Evolutionary conservation across 1,140 invertebrate species (phyloP).

Genomic region (Lordiphosa mommai): DNA sequence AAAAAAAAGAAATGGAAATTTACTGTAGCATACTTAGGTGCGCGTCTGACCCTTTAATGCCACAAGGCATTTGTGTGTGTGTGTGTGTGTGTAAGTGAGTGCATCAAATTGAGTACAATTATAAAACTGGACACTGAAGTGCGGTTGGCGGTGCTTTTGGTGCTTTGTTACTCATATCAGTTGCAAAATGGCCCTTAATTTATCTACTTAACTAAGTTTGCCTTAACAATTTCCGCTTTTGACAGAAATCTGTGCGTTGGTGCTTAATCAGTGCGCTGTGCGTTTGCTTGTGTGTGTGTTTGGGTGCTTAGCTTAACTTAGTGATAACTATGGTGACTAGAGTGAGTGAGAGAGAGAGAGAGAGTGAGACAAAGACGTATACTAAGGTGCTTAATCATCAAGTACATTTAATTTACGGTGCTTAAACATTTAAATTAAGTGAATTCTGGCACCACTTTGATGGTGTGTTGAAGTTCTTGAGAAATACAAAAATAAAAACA

Average conservation of each 20-base stretch:
- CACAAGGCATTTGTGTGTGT: slow-evolving; percentile 16
- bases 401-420: slow-evolving; percentile 63
- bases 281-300: slow-evolving; percentile 5
- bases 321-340: slow-evolving; percentile 26
- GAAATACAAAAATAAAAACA: slow-evolving; percentile 18
- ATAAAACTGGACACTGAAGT: slow-evolving; percentile 36
- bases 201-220: neutral
- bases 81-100: slow-evolving; percentile 10
- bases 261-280: slow-evolving; percentile 38
- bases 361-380: neutral
- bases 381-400: slow-evolving; percentile 59
- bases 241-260: neutral
- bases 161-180: slow-evolving; percentile 18
- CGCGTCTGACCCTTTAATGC: slow-evolving; percentile 42
- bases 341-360: slow-evolving; percentile 1
- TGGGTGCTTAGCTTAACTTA: slow-evolving; percentile 60
- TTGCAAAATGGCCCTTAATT: neutral
- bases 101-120: slow-evolving; percentile 57
- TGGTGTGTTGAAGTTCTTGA: slow-evolving; percentile 33
- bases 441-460: slow-evolving; percentile 33
- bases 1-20: slow-evolving; percentile 9
- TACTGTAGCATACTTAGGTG: slow-evolving; percentile 30
- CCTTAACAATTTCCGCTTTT: slow-evolving; percentile 1
- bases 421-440: slow-evolving; percentile 51
- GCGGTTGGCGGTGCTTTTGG: slow-evolving; percentile 22